Conservation (phyloP, 1,140 invertebrate genomes). For the Pissodes strobi region DNA sequence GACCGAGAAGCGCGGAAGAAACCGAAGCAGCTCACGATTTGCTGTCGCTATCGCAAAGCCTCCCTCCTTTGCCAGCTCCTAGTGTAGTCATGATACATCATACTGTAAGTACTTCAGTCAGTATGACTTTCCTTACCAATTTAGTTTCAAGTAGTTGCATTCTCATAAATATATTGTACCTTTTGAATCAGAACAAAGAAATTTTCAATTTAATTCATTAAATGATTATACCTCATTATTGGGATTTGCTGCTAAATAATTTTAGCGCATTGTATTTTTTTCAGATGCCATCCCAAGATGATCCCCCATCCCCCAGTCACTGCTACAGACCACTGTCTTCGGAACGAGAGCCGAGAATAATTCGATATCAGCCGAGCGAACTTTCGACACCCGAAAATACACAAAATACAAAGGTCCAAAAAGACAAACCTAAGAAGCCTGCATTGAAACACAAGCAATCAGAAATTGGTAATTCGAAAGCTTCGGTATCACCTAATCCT, state of each 20-base stretch:
- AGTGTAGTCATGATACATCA: slow-evolving; percentile 64
- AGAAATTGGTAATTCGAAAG: neutral
- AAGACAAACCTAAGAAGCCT: slow-evolving; percentile 42
- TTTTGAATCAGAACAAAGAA: neutral
- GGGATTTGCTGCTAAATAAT: neutral
- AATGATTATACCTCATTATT: too few species aligned
- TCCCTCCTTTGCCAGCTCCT: slow-evolving; percentile 74
- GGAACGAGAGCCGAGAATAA: slow-evolving; percentile 39
- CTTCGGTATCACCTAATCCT: too few species aligned
- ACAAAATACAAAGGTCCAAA: slow-evolving; percentile 38
- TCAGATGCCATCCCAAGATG: slow-evolving; percentile 38
- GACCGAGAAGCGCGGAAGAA: slow-evolving; percentile 69
- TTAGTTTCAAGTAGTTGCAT: too few species aligned
- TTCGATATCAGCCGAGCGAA: too few species aligned
- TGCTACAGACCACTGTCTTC: slow-evolving; percentile 57
- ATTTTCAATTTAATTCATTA: neutral
- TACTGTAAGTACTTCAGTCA: slow-evolving; percentile 35
- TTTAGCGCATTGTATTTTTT: neutral
- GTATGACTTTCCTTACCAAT: too few species aligned
- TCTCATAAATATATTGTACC: too few species aligned
- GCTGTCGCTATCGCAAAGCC: slow-evolving; percentile 77
- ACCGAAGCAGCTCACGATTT: slow-evolving; percentile 84
- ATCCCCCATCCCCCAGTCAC: slow-evolving; percentile 51
- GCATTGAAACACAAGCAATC: neutral
- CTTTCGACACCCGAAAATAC: too few species aligned